Conservation (phyloP, 2,113 vertebrate genomes). For the Cyanistes caeruleus region DNA sequence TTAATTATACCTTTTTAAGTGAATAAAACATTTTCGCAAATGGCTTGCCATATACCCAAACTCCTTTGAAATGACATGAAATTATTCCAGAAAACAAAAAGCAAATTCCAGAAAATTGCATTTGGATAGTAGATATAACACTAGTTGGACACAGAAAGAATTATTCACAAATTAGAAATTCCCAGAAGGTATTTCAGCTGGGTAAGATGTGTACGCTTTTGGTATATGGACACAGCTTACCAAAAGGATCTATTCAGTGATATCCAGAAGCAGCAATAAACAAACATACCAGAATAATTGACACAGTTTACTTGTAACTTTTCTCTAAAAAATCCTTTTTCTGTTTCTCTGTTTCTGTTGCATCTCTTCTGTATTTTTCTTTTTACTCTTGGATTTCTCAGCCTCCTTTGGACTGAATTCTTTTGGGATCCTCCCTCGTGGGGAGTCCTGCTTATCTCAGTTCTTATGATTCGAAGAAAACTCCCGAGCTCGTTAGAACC, state of each 20-base stretch:
- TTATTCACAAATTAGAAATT: conserved; percentile 10
- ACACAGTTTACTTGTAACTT: neutral
- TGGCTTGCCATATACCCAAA: neutral
- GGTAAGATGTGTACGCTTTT: neutral
- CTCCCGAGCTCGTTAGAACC: too few relatives aligned
- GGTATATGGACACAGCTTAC: conserved; percentile 36
- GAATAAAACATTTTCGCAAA: neutral
- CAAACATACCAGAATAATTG: conserved; percentile 29
- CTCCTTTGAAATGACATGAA: neutral
- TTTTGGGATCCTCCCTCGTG: too few relatives aligned
- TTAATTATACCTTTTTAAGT: neutral
- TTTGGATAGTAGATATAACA: neutral
- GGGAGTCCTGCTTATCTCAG: too few relatives aligned
- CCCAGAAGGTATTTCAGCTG: neutral
- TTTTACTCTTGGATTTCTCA: too few relatives aligned
- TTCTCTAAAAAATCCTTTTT: too few relatives aligned
- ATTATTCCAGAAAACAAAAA: neutral
- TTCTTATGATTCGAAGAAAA: too few relatives aligned
- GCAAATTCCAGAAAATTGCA: neutral
- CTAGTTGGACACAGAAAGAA: conserved; percentile 1
- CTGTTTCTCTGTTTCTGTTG: too few relatives aligned
- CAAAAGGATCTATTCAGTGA: conserved; percentile 23
- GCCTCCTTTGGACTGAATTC: too few relatives aligned
- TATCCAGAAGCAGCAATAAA: conserved; percentile 22
- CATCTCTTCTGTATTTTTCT: too few relatives aligned